Conservation (phyloP, 1,140 invertebrate genomes). For the Bombus difficillimus region DNA sequence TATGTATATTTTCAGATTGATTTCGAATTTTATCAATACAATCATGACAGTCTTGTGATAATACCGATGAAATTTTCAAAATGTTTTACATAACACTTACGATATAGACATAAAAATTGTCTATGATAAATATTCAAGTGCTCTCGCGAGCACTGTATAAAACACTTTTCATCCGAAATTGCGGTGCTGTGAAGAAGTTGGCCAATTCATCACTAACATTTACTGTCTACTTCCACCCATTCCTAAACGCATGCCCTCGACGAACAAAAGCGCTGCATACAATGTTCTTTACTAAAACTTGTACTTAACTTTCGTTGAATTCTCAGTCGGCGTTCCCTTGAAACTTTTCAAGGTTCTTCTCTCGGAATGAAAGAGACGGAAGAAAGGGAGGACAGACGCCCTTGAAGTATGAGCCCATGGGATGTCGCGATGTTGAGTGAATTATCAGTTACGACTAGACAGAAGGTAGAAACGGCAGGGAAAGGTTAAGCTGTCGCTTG, state of each 20-base stretch:
- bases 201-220: constrained; percentile 13
- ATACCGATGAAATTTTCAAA: too few relatives aligned
- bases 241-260: not conserved
- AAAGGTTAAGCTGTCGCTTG: constrained; percentile 75
- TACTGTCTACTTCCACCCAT: not conserved
- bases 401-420: not conserved
- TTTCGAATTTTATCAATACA: not conserved
- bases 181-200: not conserved
- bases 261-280: constrained; percentile 13
- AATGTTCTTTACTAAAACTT: not conserved
- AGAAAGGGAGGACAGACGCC: not conserved
- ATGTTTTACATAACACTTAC: not conserved
- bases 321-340: not conserved
- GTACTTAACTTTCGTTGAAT: not conserved
- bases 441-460: constrained; percentile 66
- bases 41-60: not conserved
- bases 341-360: constrained; percentile 19
- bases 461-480: constrained; percentile 43
- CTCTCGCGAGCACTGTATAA: not conserved
- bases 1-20: not conserved
- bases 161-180: not conserved
- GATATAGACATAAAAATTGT: not conserved
- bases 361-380: not conserved
- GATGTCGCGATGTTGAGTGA: constrained; percentile 54
- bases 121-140: not conserved